A percentile compares a stretch with the other conserved stretches of the same genome.
These are phyloP conservation scores for Mycetomoellerius zeteki DNA, from an alignment of 1,140 invertebrate species.

Conservation along the genomic window DNA sequence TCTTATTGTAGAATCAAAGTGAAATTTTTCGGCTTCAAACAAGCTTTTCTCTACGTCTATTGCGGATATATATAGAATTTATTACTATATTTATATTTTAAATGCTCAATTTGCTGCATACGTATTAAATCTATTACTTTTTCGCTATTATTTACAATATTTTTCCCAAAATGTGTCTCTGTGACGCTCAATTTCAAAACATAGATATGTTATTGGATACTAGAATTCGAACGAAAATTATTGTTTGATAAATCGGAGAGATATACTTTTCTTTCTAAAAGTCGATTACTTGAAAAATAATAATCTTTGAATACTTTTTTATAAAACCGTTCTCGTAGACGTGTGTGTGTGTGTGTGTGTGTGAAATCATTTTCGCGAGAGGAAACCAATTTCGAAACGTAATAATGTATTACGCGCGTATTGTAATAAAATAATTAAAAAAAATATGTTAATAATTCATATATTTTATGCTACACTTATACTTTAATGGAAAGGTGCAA, in stretches of 20 bases:
- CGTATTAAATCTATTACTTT: neutral
- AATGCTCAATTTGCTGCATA: neutral
- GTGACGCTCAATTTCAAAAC: neutral
- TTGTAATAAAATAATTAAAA: neutral
- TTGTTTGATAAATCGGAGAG: neutral
- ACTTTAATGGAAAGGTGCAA: constrained; percentile 60
- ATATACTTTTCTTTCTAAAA: neutral
- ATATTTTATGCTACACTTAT: neutral
- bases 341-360: too few species aligned
- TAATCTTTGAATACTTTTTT: neutral
- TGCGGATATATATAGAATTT: neutral
- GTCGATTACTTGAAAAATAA: neutral
- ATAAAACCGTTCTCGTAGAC: neutral
- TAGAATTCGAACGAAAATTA: neutral
- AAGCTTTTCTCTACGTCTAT: neutral
- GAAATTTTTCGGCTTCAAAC: neutral
- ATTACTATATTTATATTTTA: constrained; percentile 4
- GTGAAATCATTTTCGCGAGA: neutral
- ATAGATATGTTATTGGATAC: neutral
- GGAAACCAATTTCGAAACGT: neutral
- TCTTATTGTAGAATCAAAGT: neutral
- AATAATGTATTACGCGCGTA: neutral
- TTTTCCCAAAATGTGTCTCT: neutral
- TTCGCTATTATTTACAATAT: neutral
- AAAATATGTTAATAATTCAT: constrained; percentile 32